These are phyloP conservation scores for Pampusana beccarii DNA, from an alignment of 2,113 vertebrate genomes.

Conservation along the genomic window DNA sequence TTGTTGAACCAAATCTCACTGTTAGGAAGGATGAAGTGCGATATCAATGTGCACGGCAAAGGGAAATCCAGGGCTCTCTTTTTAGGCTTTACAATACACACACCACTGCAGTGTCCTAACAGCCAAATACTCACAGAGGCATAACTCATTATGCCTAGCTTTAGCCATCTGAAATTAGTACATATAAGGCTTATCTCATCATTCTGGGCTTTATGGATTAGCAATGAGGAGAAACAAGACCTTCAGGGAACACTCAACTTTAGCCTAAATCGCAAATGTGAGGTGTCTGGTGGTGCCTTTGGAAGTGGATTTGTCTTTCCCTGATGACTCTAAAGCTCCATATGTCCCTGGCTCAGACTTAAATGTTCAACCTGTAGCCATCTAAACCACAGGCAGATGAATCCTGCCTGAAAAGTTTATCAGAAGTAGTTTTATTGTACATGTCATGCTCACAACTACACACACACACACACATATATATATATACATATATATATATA, in stretches of 20 bases:
- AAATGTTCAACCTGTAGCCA: neutral
- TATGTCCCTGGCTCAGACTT: neutral
- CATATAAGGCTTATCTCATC: neutral
- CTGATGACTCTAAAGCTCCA: neutral
- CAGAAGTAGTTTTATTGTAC: neutral
- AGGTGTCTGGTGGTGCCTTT: neutral
- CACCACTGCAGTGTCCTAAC: accelerated
- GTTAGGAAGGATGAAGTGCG: neutral
- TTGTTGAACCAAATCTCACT: neutral
- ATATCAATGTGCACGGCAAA: neutral
- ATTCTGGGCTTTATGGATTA: neutral
- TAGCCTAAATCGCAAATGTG: neutral
- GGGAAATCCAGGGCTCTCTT: neutral
- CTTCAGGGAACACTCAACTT: neutral
- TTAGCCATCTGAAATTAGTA: neutral
- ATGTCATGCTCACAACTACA: neutral
- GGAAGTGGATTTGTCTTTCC: neutral
- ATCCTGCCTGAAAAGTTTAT: neutral
- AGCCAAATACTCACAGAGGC: neutral
- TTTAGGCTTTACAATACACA: neutral
- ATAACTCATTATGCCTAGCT: neutral
- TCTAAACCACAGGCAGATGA: neutral
- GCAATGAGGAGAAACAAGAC: neutral
- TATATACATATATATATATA: too few relatives aligned
- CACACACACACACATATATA: too few relatives aligned